Conservation (phyloP, 2,888 invertebrate species). For the Candidula unifasciata region DNA sequence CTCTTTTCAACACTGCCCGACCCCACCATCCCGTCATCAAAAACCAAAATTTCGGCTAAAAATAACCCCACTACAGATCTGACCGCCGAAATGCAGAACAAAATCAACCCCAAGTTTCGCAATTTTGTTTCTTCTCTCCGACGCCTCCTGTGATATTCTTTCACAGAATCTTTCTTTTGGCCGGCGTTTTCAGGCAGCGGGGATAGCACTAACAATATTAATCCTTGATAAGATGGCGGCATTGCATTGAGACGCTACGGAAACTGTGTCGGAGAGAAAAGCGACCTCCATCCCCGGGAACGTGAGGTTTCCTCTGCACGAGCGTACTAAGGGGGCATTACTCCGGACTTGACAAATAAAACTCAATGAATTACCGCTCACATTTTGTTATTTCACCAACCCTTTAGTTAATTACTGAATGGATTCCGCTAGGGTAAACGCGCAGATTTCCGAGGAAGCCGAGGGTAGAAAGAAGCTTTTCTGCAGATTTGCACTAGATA, state of each 20-base stretch:
- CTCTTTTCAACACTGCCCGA: too few species aligned
- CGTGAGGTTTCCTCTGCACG: constrained; percentile 36
- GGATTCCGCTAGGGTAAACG: constrained; percentile 10
- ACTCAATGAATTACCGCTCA: constrained; percentile 43
- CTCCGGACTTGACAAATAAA: constrained; percentile 47
- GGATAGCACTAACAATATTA: constrained; percentile 17
- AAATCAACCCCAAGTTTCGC: too few species aligned
- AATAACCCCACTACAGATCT: too few species aligned
- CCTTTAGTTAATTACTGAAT: constrained; percentile 49
- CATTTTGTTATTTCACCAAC: constrained; percentile 43
- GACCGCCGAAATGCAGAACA: too few species aligned
- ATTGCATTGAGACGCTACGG: background rate
- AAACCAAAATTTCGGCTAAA: too few species aligned
- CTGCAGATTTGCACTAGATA: constrained; percentile 38
- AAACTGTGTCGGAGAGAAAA: constrained; percentile 15
- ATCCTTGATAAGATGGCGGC: background rate
- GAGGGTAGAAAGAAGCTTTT: constrained; percentile 27
- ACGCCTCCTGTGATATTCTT: background rate
- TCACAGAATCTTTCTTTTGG: background rate
- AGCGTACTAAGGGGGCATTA: constrained; percentile 37
- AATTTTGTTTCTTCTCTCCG: too few species aligned
- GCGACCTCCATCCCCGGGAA: background rate
- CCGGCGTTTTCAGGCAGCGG: background rate
- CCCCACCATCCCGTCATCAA: too few species aligned
- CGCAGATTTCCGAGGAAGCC: background rate